Evolutionary conservation across 2,888 invertebrate genomes (phyloP), one percentile per base, ranked within the genome.

Genomic region (Morinoia aosen): DNA sequence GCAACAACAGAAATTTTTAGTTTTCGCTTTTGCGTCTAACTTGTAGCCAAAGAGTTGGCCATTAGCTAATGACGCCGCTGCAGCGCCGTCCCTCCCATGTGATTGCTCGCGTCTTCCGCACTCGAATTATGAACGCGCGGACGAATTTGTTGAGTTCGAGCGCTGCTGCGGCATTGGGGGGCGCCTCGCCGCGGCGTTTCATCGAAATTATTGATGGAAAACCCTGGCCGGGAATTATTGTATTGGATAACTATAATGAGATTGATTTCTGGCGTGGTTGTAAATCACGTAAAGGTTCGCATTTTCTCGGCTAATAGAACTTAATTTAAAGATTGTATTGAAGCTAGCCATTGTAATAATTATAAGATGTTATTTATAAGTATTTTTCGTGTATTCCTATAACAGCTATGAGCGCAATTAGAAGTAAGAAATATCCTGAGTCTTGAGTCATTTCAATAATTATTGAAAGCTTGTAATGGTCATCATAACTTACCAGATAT

Each of bases 51-150:
- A 93, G 93, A 93, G 93, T 93, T 93, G 1, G 56, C 93, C 93
- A 93, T 93, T 93, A 93, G 93, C 93, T 57, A 93, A 93, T 93
- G 93, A 93, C 57, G 93, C 57, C n/a, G 56, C 48, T 33, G 57
- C n/a, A 33, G 93, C 33, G 57, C 93, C 57, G 90, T 25, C 93
- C 57, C 48, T 90, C 12, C 39, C 16, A 57, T 93, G 93, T 58
- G 57, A 93, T 93, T 93, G 93, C 57, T 58, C 12, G 57, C 57
- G n/a, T 93, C 93, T 7, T 93, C 57, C 57, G 93, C 93, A 33
- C 33, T 93, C 93, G n/a, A n/a, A 93, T 93, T 48, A 90, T 90
- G 90, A 11, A 90, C 48, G 11, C 16, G 39, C 90, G 39, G 76
- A 76, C 76, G 76, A 76, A 19, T 76, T 76, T 76, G 76, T 76